Evolutionary conservation across 1,140 invertebrate genomes (phyloP), one percentile per base, ranked within the genome.

Genomic region (Tetramorium simillimum): DNA sequence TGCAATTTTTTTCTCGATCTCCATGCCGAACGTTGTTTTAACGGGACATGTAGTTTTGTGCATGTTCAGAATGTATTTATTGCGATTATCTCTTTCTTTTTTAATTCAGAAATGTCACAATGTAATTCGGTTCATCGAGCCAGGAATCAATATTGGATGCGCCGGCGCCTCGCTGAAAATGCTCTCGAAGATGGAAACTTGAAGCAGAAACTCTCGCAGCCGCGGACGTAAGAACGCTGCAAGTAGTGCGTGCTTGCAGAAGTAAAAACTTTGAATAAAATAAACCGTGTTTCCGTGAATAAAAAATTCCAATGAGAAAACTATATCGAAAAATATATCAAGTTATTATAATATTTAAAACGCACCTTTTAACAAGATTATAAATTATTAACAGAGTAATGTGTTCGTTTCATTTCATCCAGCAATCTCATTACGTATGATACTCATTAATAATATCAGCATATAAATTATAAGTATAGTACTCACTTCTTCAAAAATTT

Each of bases 121-220:
- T 86, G 43, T 28, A 85, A 85, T 76, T 75, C 46, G n/a, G 58
- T 56, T 28, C 21, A 67, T 67, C 46, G 18, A 37, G 58, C 21
- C 16, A 56, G 24, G 24, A 87, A 87, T 87, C 86, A 73, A 87
- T 87, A 87, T 51, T 58, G 60, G 18, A 70, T 81, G 77, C 85
- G 76, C 77, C 69, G 80, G 80, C 80, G 80, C 80, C 40, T 73
- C 80, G 53, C 18, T 21, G 80, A 49, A 81, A 72, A 80, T 28
- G 65, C 18, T 28, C 18, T 28, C 14, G 1, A 3, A 4, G 3
- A 72, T 40, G n/a, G 12, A 85, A 63, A 77, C 53, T 33, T 37
- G 14, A n/a, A 53, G 49, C 9, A 37, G 28, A 60, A 46, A 58
- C 1, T 10, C 5, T 58, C 3, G 53, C 40, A 33, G 33, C 28